Evolutionary conservation across 2,113 vertebrate species (phyloP).

Genomic region (Anguilla japonica): DNA sequence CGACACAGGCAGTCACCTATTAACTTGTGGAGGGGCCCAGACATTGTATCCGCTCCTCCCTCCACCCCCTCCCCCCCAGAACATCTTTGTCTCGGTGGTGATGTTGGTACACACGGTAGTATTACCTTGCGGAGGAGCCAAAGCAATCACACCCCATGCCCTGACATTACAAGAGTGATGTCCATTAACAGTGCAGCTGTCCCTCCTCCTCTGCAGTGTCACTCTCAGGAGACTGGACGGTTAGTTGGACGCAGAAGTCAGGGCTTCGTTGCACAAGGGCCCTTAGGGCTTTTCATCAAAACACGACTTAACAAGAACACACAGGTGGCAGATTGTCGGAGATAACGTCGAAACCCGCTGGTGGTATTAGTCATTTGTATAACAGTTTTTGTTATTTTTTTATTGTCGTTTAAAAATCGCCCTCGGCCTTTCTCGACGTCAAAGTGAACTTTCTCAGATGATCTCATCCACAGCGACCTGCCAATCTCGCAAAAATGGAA

Average conservation of each 20-base stretch:
- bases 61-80: too few relatives aligned
- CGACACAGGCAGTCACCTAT: too few relatives aligned
- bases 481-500: neutral
- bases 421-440: neutral
- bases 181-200: neutral
- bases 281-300: neutral
- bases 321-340: neutral
- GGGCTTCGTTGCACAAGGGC: neutral
- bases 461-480: neutral
- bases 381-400: neutral
- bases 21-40: too few relatives aligned
- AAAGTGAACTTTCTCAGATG: neutral
- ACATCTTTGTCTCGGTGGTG: too few relatives aligned
- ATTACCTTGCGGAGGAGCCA: too few relatives aligned
- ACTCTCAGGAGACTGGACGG: neutral
- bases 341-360: neutral
- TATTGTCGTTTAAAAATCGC: neutral
- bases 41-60: too few relatives aligned
- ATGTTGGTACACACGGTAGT: too few relatives aligned
- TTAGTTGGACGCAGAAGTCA: neutral
- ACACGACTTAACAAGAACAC: neutral
- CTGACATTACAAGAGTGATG: neutral
- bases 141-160: too few relatives aligned
- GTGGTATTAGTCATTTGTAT: conserved; percentile 1
- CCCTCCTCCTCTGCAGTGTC: too few relatives aligned